Evolutionary conservation across 2,797 vertebrate genomes (phyloP).

Genomic region (Fratercula arctica): DNA sequence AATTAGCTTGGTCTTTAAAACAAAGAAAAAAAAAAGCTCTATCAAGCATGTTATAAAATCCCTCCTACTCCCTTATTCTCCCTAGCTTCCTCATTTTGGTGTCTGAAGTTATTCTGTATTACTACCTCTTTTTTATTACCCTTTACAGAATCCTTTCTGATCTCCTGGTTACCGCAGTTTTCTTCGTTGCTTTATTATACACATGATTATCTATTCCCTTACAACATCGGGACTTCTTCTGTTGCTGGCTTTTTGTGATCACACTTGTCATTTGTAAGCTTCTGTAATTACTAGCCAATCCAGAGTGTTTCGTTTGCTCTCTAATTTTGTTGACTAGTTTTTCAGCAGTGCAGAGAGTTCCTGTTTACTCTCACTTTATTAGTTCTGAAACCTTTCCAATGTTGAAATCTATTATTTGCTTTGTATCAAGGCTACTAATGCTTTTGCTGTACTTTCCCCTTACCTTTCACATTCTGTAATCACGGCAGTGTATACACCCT

Average conservation of each 20-base stretch:
- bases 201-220: slow-evolving; percentile 25
- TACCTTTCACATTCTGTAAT: background rate
- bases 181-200: slow-evolving; percentile 43
- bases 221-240: background rate
- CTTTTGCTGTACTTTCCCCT: background rate
- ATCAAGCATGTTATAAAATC: slow-evolving; percentile 29
- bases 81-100: slow-evolving; percentile 25
- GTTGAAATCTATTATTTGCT: background rate
- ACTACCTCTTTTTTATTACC: slow-evolving; percentile 9
- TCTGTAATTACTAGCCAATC: slow-evolving; percentile 23
- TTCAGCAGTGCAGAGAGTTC: background rate
- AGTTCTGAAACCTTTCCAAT: background rate
- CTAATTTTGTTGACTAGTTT: slow-evolving; percentile 36
- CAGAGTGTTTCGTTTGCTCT: background rate
- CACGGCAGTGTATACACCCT: too few species aligned
- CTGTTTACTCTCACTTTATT: slow-evolving; percentile 18
- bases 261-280: background rate
- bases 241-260: slow-evolving; percentile 9
- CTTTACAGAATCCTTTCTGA: slow-evolving; percentile 20
- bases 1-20: slow-evolving; percentile 60
- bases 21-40: background rate
- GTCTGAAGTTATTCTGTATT: slow-evolving; percentile 27
- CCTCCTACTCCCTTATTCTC: background rate
- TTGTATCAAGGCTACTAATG: background rate
- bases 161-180: slow-evolving; percentile 18